Percentiles rank a stretch among this genome's conserved stretches.
Evolutionary conservation across 2,113 vertebrate species (phyloP).

Genomic region (Charadrius vociferus): DNA sequence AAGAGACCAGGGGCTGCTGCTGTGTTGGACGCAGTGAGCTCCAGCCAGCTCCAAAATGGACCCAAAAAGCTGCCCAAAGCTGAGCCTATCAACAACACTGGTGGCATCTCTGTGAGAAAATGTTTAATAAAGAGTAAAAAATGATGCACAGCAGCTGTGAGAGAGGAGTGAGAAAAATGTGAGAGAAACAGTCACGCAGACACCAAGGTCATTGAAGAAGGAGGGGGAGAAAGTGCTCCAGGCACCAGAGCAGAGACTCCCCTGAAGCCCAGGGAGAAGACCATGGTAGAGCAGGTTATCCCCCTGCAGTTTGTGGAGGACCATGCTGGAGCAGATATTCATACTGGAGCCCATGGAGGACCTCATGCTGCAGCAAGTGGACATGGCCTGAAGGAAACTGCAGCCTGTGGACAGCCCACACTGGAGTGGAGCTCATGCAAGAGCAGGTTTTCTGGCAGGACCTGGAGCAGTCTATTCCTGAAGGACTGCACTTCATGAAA

Average conservation of each 20-base stretch:
- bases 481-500: not conserved
- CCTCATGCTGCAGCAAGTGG: not conserved
- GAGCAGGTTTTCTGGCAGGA: not conserved
- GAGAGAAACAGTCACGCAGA: not conserved
- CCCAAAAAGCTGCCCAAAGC: not conserved
- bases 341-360: not conserved
- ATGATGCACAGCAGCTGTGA: not conserved
- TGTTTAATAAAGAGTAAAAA: not conserved
- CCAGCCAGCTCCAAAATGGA: not conserved
- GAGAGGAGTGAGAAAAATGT: not conserved
- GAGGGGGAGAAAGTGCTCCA: not conserved
- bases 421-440: not conserved
- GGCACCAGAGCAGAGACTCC: accelerated
- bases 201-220: not conserved
- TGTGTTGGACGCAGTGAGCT: not conserved
- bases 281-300: not conserved
- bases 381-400: not conserved
- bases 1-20: not conserved
- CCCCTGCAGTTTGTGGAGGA: not conserved
- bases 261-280: no score
- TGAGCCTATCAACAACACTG: not conserved
- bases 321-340: not conserved
- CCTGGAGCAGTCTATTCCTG: not conserved
- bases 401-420: not conserved
- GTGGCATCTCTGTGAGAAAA: not conserved